Base-by-base conservation (phyloP, 2,797 vertebrate species). In the Cynodonichthys magdalenae region DNA sequence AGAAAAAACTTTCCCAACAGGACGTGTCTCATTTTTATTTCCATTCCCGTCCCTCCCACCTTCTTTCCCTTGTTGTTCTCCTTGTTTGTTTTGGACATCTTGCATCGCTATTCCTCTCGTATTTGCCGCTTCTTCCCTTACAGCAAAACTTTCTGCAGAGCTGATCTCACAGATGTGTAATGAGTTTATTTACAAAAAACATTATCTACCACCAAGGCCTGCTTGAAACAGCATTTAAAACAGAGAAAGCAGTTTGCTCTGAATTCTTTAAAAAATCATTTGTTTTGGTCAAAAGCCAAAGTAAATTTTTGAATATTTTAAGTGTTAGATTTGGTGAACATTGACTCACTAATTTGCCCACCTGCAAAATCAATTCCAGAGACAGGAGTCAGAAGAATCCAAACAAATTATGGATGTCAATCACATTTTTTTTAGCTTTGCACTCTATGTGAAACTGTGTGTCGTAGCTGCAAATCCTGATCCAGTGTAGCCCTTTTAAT, bases 1-100 rank as follows among this genome's bases (percentile, higher is more conserved):
- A 10, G 10, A 36, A 9, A 36, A 10, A 62, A 31, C 66, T 69
- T 85, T 75, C 83, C 85, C 84, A 82, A 79, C 45, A 74, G 70
- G 72, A 45, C 75, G 89, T 82, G 89, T 84, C 80, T 92, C 87
- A 89, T 87, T 67, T 66, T 65, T 80, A 79, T 86, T 88, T 90
- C 82, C 77, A 52, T 87, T 89, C 79, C 77, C 80, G 85, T 84
- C 80, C 80, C 82, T 82, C 80, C 79, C 82, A 78, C 75, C 65
- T 58, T 74, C 65, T 66, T 75, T 75, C 10, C 7, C 10, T 81
- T 62, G 46, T 78, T 57, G 45, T 56, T 70, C 62, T 65, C 62
- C 78, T 77, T 78, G 69, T 84, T 83, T 81, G 69, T 60, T 45
- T n/a, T n/a, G n/a, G n/a, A 53, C 66, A 70, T 64, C 53, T 63